These are phyloP conservation scores for Cephus nigrinus DNA, from an alignment of 2,888 invertebrate genomes.

Conservation along the genomic window DNA sequence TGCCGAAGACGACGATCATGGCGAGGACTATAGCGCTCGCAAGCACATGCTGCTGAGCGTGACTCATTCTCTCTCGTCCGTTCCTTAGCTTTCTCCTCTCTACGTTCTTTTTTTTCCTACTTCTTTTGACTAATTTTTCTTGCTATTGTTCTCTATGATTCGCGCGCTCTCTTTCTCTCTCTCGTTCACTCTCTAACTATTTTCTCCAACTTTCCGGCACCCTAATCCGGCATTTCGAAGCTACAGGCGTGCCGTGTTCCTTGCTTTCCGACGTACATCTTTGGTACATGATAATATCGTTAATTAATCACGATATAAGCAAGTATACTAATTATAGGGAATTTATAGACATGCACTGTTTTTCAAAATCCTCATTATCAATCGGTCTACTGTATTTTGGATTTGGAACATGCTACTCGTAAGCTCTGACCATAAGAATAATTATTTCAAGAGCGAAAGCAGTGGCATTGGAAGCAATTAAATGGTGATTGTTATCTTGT, in stretches of 20 bases:
- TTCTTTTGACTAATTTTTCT: slow-evolving; percentile 9
- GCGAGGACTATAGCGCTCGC: slow-evolving; percentile 72
- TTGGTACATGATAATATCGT: slow-evolving; percentile 38
- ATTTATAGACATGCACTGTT: not conserved
- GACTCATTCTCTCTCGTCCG: slow-evolving; percentile 64
- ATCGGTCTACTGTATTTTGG: not conserved
- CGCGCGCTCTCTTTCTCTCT: not conserved
- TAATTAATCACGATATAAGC: slow-evolving; percentile 11
- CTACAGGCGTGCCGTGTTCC: slow-evolving; percentile 59
- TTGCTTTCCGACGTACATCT: slow-evolving; percentile 59
- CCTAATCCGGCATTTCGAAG: slow-evolving; percentile 60
- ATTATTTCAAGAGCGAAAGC: not conserved
- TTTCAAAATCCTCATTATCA: not conserved
- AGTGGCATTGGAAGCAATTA: not conserved
- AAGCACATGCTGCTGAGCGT: slow-evolving; percentile 71
- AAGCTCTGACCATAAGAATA: not conserved
- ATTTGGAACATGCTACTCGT: not conserved
- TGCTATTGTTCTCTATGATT: slow-evolving; percentile 14
- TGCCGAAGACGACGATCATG: slow-evolving; percentile 70
- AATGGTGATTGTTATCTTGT: not conserved
- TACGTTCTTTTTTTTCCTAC: slow-evolving; percentile 9
- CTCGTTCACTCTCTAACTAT: slow-evolving; percentile 31
- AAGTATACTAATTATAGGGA: not conserved
- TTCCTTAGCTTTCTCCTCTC: slow-evolving; percentile 1
- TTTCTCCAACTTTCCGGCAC: slow-evolving; percentile 27